Evolutionary conservation across 37 sponge, comb jelly and placozoan genomes (phyloP).

Genomic region (Ephydatia muelleri): DNA sequence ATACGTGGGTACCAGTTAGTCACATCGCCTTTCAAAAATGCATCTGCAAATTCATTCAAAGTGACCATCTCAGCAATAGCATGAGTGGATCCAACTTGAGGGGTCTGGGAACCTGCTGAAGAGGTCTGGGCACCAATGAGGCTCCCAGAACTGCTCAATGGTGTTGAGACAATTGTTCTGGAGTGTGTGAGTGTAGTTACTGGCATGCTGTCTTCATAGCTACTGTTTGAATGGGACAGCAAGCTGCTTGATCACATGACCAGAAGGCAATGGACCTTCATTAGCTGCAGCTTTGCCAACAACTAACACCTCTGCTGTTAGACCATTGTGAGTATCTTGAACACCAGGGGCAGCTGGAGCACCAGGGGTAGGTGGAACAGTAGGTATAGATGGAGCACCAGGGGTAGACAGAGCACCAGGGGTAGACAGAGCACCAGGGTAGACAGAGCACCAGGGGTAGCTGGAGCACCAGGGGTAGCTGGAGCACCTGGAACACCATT

Average conservation of each 20-base stretch:
- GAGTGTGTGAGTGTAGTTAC: too few relatives aligned
- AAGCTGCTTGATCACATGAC: neutral
- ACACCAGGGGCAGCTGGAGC: neutral
- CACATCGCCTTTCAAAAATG: constrained; percentile 59
- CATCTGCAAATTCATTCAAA: constrained; percentile 50
- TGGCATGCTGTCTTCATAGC: neutral
- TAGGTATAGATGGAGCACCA: neutral
- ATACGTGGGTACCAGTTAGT: constrained; percentile 66
- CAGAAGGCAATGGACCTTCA: neutral
- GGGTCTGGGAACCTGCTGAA: neutral
- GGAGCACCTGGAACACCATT: too few relatives aligned
- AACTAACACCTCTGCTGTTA: neutral
- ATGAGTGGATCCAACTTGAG: neutral
- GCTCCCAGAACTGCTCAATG: neutral
- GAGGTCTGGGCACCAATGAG: neutral
- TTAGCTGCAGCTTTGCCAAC: neutral
- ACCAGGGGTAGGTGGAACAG: neutral
- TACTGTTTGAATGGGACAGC: neutral
- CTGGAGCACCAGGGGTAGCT: too few relatives aligned
- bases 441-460: too few relatives aligned
- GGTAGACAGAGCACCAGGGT: too few relatives aligned
- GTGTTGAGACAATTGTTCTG: neutral
- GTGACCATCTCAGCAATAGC: constrained; percentile 28
- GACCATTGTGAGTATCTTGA: neutral
- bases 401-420: too few relatives aligned